phyloP scores from a whole-genome alignment of 2,113 vertebrate species.

The Hystrix brachyura region DNA sequence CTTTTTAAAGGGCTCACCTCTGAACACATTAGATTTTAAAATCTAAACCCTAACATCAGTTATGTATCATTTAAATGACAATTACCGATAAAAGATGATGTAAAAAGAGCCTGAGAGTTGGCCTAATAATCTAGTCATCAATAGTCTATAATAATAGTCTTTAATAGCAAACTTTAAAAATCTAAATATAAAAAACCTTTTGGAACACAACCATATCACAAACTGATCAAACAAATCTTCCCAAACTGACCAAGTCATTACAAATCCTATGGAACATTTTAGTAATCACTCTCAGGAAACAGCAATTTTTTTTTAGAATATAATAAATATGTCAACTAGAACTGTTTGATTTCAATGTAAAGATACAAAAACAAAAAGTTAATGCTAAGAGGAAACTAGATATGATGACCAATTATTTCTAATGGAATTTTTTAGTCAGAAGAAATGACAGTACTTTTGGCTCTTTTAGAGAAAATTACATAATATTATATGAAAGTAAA shows the following conservation, averaged over 20 bases:
- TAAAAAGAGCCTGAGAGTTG: neutral
- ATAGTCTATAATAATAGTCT: conserved; percentile 5
- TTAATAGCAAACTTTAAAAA: neutral
- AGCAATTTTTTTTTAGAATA: conserved; percentile 34
- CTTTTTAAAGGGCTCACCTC: too few species aligned
- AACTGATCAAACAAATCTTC: neutral
- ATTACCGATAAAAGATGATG: neutral
- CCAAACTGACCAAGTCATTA: neutral
- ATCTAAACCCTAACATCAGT: neutral
- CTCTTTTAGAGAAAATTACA: neutral
- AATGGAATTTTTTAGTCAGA: conserved; percentile 24
- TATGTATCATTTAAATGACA: neutral
- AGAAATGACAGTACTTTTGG: neutral
- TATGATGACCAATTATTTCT: neutral
- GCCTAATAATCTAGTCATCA: neutral
- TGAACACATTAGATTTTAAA: too few species aligned
- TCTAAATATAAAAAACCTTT: neutral
- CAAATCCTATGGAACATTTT: neutral
- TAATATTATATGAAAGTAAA: conserved; percentile 6
- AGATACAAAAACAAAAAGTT: neutral
- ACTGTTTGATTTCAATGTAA: conserved; percentile 19
- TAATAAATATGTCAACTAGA: conserved; percentile 17
- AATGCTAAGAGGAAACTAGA: neutral
- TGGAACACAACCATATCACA: neutral
- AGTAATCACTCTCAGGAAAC: conserved; percentile 24